phyloP scores from a whole-genome alignment of 2,797 vertebrate genomes.

The Sarcoramphus papa region DNA sequence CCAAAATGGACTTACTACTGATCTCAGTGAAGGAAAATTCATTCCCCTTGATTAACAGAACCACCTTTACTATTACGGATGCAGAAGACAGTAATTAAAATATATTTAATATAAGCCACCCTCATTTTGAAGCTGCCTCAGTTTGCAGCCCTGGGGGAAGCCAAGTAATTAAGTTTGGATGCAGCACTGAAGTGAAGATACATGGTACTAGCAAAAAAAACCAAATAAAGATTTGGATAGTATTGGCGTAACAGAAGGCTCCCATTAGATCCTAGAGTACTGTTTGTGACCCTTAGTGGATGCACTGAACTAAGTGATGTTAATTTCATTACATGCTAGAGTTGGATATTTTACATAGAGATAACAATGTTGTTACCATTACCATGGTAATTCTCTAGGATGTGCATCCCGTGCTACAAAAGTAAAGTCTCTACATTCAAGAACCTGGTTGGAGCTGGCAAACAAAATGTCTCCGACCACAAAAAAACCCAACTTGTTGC shows the following conservation, averaged over 20 bases:
- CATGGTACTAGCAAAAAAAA: background rate
- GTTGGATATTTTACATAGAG: background rate
- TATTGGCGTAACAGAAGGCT: background rate
- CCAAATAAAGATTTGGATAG: background rate
- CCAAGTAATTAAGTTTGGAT: constrained; percentile 17
- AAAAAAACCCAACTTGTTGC: background rate
- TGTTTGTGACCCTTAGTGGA: background rate
- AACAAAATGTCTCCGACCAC: background rate
- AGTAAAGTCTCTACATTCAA: background rate
- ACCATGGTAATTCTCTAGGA: background rate
- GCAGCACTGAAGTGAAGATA: background rate
- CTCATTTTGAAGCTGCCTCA: constrained; percentile 26
- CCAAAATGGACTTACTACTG: background rate
- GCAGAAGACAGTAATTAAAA: constrained; percentile 36
- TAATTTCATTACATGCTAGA: background rate
- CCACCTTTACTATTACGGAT: background rate
- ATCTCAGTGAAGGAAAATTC: background rate
- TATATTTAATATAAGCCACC: constrained; percentile 21
- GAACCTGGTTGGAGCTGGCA: background rate
- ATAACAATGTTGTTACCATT: background rate
- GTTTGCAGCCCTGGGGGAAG: background rate
- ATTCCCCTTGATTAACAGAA: background rate
- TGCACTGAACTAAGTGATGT: background rate
- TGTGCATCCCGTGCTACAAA: background rate
- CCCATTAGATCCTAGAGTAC: background rate